These are phyloP conservation scores for Phengaris alcon DNA, from an alignment of 2,888 invertebrate genomes.

Conservation along the genomic window DNA sequence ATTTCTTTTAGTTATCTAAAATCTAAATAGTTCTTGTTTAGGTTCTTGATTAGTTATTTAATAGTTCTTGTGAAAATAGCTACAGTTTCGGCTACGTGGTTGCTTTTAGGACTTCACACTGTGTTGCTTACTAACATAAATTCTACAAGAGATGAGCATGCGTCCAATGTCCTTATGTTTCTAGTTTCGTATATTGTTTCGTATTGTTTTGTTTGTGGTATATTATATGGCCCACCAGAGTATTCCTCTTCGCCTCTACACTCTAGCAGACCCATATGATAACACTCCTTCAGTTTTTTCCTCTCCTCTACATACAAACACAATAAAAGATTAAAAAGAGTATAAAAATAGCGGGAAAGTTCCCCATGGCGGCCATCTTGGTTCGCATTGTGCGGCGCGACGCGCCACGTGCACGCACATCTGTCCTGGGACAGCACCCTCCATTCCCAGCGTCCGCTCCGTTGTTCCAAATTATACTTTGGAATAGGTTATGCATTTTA, in stretches of 20 bases:
- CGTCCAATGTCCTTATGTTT: too few species aligned
- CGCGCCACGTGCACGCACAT: slow-evolving; percentile 48
- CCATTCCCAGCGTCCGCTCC: slow-evolving; percentile 41
- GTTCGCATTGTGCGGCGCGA: slow-evolving; percentile 62
- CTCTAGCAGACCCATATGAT: background rate
- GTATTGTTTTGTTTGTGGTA: too few species aligned
- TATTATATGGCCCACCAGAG: too few species aligned
- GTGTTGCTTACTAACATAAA: too few species aligned
- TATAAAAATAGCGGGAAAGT: slow-evolving; percentile 69
- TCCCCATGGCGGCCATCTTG: slow-evolving; percentile 64
- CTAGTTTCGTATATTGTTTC: too few species aligned
- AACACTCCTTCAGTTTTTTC: background rate
- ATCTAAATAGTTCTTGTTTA: too few species aligned
- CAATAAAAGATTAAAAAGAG: slow-evolving; percentile 31
- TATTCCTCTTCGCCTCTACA: background rate
- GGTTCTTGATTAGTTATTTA: too few species aligned
- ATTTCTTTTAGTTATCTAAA: too few species aligned
- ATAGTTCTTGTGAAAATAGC: too few species aligned
- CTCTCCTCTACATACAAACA: slow-evolving; percentile 24
- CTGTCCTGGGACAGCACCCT: slow-evolving; percentile 45
- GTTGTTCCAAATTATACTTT: slow-evolving; percentile 26
- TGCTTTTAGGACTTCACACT: too few species aligned
- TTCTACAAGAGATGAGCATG: too few species aligned
- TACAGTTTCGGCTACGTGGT: too few species aligned
- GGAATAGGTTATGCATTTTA: background rate